Evolutionary conservation across 1,140 invertebrate genomes (phyloP), one percentile per base, ranked within the genome.

Genomic region (Chymomyza costata): DNA sequence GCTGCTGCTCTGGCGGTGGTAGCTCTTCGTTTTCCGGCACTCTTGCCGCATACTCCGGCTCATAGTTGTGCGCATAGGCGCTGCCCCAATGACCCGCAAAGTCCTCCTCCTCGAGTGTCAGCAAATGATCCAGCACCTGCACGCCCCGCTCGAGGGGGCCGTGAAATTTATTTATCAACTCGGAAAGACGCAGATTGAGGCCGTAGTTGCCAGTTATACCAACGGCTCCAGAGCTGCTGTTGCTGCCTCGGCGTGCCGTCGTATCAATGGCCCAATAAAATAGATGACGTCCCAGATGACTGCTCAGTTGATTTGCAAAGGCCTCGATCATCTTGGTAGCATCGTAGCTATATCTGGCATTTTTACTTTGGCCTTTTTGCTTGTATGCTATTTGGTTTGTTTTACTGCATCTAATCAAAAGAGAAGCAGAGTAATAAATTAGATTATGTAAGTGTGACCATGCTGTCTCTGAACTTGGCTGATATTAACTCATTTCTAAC

Each of bases 61-160:
- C 82, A 82, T 84, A 84, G 39, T 63, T 84, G 62, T 84, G 82
- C 16, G 58, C 58, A 39, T 84, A 84, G 19, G 78, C 82, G 53
- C 70, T 84, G 58, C 82, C 82, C 83, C 83, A 84, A 43, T 82
- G 80, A 28, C 85, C 80, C 47, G 61, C 73, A 39, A 87, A 84
- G 32, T 84, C 83, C 38, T 87, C 86, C 45, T 87, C 86, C 31
- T 87, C 86, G 56, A 87, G 83, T 14, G 85, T 86, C 53, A 88
- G 80, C 39, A 88, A 74, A 39, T 88, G 86, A 51, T 88, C 87
- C 61, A 88, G 55, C 47, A 88, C 85, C 37, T 87, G 86, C 25
- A 88, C 86, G 50, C 86, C 86, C 32, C 82, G 64, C 49, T 85
- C 82, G 39, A 83, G 68, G 61, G 73, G 73, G 50, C 71, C 82